Base-by-base conservation (phyloP, 2,797 vertebrate species). In the Varecia variegata region DNA sequence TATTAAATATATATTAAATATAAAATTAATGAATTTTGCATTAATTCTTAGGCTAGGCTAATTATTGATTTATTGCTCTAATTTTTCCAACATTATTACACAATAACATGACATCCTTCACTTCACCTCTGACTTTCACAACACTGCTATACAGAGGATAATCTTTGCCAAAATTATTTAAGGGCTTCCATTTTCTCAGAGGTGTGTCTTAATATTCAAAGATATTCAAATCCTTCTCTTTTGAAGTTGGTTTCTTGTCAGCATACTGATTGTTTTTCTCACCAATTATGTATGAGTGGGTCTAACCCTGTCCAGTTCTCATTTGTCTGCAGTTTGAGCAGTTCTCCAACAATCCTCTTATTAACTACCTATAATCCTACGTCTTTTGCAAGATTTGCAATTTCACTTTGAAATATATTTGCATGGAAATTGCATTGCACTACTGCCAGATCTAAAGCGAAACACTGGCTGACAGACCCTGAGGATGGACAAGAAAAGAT, bases 321-420 rank as follows among this genome's bases (percentile, higher is more conserved):
- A 45, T 87, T 70, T 52, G 50, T 80, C 90, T 86, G 21, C 4
- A 21, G 74, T 73, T 52, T 56, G 56, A 94, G 56, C 68, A n/a
- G 43, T 88, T 77, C 56, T 43, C 68, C 58, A 38, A 71, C n/a
- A 87, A 74, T 68, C 74, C 90, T 93, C 91, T 91, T 74, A 83
- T 45, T 80, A 70, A 91, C 93, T 73, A 52, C 47, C 58, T 68
- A 40, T 62, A 89, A 96, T 52, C 88, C 79, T 17, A 74, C 3
- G 25, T 35, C 93, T 95, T 88, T 47, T 76, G 58, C 32, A 87
- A 87, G 76, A 96, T 76, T 87, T 95, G 74, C 80, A 92, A n/a
- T 92, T 94, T 93, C 74, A 87, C 90, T 90, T 70, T 76, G 88
- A 92, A 80, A 89, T 80, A 54, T 58, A 86, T 93, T 87, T 94